These are phyloP conservation scores for Myiozetetes cayanensis DNA, from an alignment of 2,113 vertebrate genomes.

Conservation along the genomic window DNA sequence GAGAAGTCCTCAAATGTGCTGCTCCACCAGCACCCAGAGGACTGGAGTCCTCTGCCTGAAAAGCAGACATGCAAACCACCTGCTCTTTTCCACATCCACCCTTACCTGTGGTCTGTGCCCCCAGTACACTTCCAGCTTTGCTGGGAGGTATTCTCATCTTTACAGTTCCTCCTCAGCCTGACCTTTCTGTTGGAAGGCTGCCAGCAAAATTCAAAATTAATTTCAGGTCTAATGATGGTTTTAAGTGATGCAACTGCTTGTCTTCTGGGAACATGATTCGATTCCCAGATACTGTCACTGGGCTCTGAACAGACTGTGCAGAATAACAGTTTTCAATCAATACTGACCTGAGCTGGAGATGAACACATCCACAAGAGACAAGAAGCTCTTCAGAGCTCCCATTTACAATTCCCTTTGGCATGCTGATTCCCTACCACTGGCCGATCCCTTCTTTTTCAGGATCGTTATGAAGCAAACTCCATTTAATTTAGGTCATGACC, in stretches of 20 bases:
- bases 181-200: neutral
- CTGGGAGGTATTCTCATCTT: neutral
- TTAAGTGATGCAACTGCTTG: neutral
- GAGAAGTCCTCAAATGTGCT: neutral
- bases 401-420: neutral
- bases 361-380: neutral
- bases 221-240: neutral
- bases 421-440: neutral
- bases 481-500: neutral
- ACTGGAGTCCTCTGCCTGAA: neutral
- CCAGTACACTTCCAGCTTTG: fast-evolving
- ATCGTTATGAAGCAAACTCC: neutral
- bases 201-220: constrained; percentile 13
- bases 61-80: neutral
- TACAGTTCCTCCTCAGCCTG: neutral
- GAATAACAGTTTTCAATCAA: neutral
- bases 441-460: neutral
- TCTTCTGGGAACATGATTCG: neutral
- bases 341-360: neutral
- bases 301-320: neutral
- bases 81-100: fast-evolving
- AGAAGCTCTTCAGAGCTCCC: neutral
- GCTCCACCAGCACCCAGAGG: neutral
- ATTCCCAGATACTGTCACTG: neutral
- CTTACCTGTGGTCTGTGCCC: neutral